These are phyloP conservation scores for Oncorhynchus clarkii DNA, from an alignment of 2,113 vertebrate genomes.

Conservation along the genomic window DNA sequence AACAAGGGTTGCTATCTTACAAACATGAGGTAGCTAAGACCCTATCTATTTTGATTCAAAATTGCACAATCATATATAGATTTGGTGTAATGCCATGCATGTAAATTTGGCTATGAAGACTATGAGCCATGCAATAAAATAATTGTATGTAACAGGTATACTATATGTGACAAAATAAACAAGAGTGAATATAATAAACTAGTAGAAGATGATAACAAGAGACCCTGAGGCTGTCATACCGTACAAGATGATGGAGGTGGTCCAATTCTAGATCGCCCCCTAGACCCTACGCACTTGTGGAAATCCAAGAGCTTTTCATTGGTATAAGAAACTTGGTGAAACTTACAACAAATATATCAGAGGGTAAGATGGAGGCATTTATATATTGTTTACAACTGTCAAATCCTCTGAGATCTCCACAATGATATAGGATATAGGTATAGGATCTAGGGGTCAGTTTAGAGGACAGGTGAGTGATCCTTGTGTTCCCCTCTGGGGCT, in stretches of 20 bases:
- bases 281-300: too few relatives aligned
- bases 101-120: neutral
- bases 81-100: conserved; percentile 8
- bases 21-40: conserved; percentile 8
- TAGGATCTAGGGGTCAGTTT: neutral
- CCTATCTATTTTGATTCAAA: neutral
- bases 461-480: conserved; percentile 14
- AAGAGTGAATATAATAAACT: conserved; percentile 73
- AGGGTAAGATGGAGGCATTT: too few relatives aligned
- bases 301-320: too few relatives aligned
- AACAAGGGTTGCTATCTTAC: neutral
- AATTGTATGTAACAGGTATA: neutral
- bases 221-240: conserved; percentile 68
- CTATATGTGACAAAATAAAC: conserved; percentile 50
- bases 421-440: too few relatives aligned
- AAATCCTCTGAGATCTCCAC: too few relatives aligned
- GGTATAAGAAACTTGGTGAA: too few relatives aligned
- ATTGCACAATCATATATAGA: neutral
- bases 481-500: conserved; percentile 59
- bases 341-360: too few relatives aligned
- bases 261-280: too few relatives aligned
- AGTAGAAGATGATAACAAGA: conserved; percentile 69
- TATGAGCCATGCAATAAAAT: conserved; percentile 37
- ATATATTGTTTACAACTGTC: too few relatives aligned
- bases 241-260: conserved; percentile 44